phyloP scores from a whole-genome alignment of 2,888 invertebrate genomes.

The Meteorus colon region DNA sequence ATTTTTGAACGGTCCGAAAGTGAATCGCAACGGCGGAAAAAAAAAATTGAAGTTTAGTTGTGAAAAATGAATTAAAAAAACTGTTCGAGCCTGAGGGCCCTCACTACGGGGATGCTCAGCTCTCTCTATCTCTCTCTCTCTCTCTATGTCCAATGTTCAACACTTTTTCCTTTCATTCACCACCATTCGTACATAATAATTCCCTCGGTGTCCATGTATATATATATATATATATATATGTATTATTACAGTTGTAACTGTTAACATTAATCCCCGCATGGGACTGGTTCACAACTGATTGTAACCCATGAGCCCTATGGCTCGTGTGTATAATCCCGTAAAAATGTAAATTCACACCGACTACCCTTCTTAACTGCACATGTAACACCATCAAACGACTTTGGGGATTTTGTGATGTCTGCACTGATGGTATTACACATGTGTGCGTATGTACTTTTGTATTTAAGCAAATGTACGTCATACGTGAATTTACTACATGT shows the following conservation, averaged over 20 bases:
- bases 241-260: constrained; percentile 66
- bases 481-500: neutral
- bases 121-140: neutral
- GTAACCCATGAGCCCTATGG: neutral
- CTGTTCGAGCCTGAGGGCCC: neutral
- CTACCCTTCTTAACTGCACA: neutral
- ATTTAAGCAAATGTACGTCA: constrained; percentile 7
- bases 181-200: constrained; percentile 4
- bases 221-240: constrained; percentile 37
- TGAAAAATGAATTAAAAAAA: constrained; percentile 10
- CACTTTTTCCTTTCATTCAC: neutral
- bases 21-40: neutral
- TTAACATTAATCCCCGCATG: constrained; percentile 58
- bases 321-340: constrained; percentile 62
- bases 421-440: neutral
- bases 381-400: constrained; percentile 6
- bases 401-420: neutral
- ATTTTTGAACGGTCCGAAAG: neutral
- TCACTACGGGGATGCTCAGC: constrained; percentile 10
- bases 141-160: neutral
- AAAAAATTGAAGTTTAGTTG: neutral
- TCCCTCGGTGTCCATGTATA: neutral
- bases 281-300: constrained; percentile 11
- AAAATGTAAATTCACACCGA: constrained; percentile 65
- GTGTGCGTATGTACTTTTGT: neutral